Base-by-base conservation (phyloP, 2,113 vertebrate genomes). In the Phaethon lepturus region DNA sequence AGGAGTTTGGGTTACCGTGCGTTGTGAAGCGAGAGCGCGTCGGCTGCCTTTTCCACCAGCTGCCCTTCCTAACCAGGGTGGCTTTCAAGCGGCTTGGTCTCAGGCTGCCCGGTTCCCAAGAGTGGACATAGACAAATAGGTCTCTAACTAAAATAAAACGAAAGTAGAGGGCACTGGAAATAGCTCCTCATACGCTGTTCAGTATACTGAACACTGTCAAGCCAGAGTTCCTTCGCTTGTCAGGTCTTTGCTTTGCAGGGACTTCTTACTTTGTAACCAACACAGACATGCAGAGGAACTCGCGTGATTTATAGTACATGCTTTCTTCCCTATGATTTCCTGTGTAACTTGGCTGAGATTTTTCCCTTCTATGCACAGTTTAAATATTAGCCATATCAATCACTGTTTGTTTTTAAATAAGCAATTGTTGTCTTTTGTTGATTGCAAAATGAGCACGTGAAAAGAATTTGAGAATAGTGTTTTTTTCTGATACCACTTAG, bases 221-320 rank as follows among this genome's bases (percentile, higher is more conserved):
- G 56, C n/a, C 31, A 9, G 7, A 17, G 3, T 42, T 76, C 0
- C 0, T 63, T 42, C 87, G 15, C 9, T 2, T 15, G 17, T 52
- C 49, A 68, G 24, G 6, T 49, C 33, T 66, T 67, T 35, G 53
- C 52, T 75, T 31, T 75, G 44, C 29, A 40, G 67, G 24, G 18
- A 53, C 44, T 60, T 77, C 29, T 72, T 33, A 33, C 17, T 38
- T 42, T n/a, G 58, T 62, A 80, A 63, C 22, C 17, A 31, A 1
- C 1, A 5, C 25, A 75, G 87, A 7, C 56, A 16, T 20, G 62
- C 49, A 45, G 26, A 91, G 58, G 26, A 66, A 55, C 17, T 69
- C 5, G 0, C 4, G 0, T 38, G 35, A 44, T 33, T 68, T 24
- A 9, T 1, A 22, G 24, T 13, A 10, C 4, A 1, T 55, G 42